Base-by-base conservation (phyloP, 1,140 invertebrate genomes). In the Patella vulgata region DNA sequence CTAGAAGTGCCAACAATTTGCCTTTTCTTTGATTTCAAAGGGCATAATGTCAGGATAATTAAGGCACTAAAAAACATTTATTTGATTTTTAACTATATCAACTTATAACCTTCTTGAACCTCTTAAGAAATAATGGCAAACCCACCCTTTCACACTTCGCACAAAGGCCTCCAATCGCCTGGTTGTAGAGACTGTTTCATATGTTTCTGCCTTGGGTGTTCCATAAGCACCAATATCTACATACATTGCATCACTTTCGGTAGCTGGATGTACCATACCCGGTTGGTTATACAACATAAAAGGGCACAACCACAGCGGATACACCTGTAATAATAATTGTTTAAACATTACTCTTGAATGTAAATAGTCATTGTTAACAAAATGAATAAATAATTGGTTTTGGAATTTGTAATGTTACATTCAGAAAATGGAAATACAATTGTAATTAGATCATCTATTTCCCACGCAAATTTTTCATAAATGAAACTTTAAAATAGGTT, bases 271-370 rank as follows among this genome's bases (percentile, higher is more conserved):
- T 28, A 94, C 82, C 82, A 94, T 88, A 12, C 93, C 93, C 1
- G 91, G 91, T 36, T 89, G 82, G 36, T 86, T 84, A 33, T 87
- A 88, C 58, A 94, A 77, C 74, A 88, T 89, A 76, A 93, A 92
- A 0, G 93, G 92, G 81, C 93, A 94, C 39, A 95, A 73, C 93
- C 93, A 94, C 5, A 94, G 82, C 0, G 93, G 93, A 79, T 93
- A 94, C 27, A 94, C 88, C 90, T 92, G 63, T 25, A 59, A 70
- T 68, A 46, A 68, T 25, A 50, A 9, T 53, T 21, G 14, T 12
- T 27, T n/a, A 17, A 27, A 50, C 8, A 42, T 21, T 8, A 23
- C 9, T 28, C 9, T 11, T 39, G 9, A 55, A 27, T 54, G 6
- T 17, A 27, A 54, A 54, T 9, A 36, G 33, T 43, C n/a, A 25